Conservation (phyloP, 2,888 invertebrate genomes). For the Papilio demoleus region DNA sequence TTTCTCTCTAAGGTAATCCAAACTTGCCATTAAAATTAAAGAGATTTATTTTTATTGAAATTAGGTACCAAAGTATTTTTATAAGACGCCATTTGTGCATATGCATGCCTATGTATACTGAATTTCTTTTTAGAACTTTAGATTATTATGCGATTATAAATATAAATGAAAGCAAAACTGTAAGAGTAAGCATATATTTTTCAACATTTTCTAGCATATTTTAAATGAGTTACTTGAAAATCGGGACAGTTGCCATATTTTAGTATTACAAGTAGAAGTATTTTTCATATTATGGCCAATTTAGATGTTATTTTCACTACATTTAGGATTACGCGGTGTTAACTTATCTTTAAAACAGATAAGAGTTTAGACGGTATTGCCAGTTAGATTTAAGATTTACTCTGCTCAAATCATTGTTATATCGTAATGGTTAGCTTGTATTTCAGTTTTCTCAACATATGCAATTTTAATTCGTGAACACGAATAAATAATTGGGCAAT, state of each 20-base stretch:
- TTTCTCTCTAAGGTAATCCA: constrained; percentile 1
- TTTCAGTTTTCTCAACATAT: background rate
- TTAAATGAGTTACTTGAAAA: background rate
- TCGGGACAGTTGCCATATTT: background rate
- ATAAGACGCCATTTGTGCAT: background rate
- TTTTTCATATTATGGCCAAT: background rate
- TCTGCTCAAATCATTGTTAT: constrained; percentile 6
- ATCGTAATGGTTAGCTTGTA: background rate
- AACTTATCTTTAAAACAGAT: background rate
- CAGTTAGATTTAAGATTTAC: background rate
- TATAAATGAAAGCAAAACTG: background rate
- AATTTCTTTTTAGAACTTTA: background rate
- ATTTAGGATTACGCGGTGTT: constrained; percentile 3
- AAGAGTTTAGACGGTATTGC: background rate
- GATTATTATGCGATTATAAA: background rate
- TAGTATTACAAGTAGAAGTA: background rate
- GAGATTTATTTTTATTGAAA: background rate
- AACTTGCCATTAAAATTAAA: background rate
- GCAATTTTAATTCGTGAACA: background rate
- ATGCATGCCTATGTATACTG: background rate
- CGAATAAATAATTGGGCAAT: background rate
- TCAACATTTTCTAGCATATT: background rate
- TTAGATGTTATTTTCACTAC: background rate
- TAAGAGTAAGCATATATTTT: background rate
- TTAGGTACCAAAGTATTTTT: constrained; percentile 1